A percentile compares a stretch with the other conserved stretches of the same genome.
Conservation (phyloP, 2,888 invertebrate genomes). For the Drosophila ezoana region DNA sequence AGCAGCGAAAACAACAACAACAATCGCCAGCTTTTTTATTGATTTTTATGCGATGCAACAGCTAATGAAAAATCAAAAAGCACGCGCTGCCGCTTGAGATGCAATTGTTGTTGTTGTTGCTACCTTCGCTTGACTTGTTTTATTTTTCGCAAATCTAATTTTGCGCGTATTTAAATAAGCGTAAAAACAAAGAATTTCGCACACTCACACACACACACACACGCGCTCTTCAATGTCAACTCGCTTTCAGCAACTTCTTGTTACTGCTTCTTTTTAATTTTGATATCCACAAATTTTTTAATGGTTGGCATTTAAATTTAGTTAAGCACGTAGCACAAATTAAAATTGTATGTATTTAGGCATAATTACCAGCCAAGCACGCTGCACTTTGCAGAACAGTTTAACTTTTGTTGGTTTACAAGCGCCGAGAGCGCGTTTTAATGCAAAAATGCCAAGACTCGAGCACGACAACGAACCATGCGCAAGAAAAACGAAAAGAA, state of each 20-base stretch:
- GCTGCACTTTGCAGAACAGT: constrained; percentile 59
- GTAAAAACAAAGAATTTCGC: constrained; percentile 70
- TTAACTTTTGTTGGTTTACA: constrained; percentile 46
- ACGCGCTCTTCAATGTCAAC: constrained; percentile 70
- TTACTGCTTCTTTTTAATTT: constrained; percentile 10
- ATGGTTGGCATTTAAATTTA: constrained; percentile 16
- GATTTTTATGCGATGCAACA: constrained; percentile 69
- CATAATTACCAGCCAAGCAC: constrained; percentile 61
- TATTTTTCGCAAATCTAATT: constrained; percentile 47
- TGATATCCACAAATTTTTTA: neutral
- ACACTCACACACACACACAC: constrained; percentile 41
- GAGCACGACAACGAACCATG: constrained; percentile 41
- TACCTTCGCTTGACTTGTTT: constrained; percentile 18
- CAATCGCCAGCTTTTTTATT: constrained; percentile 58
- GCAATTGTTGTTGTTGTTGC: constrained; percentile 17
- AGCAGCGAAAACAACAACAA: constrained; percentile 31
- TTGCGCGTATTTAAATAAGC: constrained; percentile 51
- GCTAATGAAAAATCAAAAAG: constrained; percentile 42
- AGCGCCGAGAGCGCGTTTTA: constrained; percentile 58
- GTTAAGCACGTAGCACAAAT: constrained; percentile 44
- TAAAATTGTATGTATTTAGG: constrained; percentile 34
- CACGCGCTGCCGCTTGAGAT: constrained; percentile 36
- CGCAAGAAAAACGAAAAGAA: constrained; percentile 59
- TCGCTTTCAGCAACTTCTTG: constrained; percentile 56
- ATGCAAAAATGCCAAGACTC: constrained; percentile 56